phyloP scores from a whole-genome alignment of 2,888 invertebrate species.

The Tipula lateralis region DNA sequence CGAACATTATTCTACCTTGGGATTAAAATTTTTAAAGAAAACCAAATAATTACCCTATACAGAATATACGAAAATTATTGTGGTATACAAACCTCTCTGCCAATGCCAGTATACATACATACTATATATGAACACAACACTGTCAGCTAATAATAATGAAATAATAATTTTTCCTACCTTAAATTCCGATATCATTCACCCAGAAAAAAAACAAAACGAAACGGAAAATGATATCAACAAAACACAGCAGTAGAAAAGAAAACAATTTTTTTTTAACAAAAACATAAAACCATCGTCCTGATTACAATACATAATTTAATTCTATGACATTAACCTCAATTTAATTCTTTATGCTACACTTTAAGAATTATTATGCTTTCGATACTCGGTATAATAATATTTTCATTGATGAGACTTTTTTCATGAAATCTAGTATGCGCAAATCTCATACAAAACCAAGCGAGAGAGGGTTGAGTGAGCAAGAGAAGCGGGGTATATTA shows the following conservation, averaged over 20 bases:
- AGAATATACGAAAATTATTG: neutral
- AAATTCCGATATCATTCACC: neutral
- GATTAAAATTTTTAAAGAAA: neutral
- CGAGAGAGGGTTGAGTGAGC: neutral
- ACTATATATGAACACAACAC: neutral
- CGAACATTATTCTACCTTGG: neutral
- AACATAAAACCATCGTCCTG: neutral
- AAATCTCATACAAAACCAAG: neutral
- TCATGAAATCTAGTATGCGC: neutral
- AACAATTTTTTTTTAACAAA: neutral
- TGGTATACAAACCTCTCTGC: neutral
- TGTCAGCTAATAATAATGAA: neutral
- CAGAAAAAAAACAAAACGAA: neutral
- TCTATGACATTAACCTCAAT: slow-evolving; percentile 13
- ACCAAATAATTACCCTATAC: neutral
- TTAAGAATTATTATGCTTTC: neutral
- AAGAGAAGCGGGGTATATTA: no score
- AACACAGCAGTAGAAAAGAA: neutral
- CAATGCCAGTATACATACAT: neutral
- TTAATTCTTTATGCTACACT: neutral
- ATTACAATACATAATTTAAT: slow-evolving; percentile 19
- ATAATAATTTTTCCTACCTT: neutral
- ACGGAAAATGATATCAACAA: neutral
- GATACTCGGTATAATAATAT: neutral
- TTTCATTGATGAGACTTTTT: neutral